Evolutionary conservation across 1,140 invertebrate genomes (phyloP).

Genomic region (Nomia melanderi): DNA sequence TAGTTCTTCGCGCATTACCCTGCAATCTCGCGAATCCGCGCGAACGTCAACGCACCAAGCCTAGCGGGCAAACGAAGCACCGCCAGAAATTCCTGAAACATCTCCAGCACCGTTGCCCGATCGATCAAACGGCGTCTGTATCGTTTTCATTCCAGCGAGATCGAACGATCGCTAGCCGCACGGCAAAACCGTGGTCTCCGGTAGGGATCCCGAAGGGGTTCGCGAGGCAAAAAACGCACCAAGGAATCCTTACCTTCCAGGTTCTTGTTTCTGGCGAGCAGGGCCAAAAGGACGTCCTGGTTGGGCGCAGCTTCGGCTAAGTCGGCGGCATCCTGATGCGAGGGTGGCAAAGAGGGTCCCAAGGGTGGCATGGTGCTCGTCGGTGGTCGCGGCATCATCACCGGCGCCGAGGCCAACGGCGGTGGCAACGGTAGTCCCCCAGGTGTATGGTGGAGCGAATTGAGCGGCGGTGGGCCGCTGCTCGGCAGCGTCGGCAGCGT

Average conservation of each 20-base stretch:
- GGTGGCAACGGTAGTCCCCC: conserved; percentile 77
- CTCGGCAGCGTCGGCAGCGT: conserved; percentile 54
- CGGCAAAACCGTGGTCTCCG: neutral
- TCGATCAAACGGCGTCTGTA: neutral
- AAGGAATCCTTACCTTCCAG: conserved; percentile 88
- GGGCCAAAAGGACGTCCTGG: conserved; percentile 90
- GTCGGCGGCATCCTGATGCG: conserved; percentile 73
- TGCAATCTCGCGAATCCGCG: too few species aligned
- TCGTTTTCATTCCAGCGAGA: neutral
- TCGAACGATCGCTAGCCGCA: neutral
- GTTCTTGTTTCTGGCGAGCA: conserved; percentile 92
- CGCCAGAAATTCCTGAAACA: neutral
- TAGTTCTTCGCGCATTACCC: too few species aligned
- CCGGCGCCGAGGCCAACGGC: conserved; percentile 75
- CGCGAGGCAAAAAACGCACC: neutral
- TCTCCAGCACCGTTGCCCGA: neutral
- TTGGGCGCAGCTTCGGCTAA: conserved; percentile 82
- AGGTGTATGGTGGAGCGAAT: conserved; percentile 65
- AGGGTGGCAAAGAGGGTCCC: conserved; percentile 71
- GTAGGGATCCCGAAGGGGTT: neutral
- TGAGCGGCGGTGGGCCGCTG: conserved; percentile 65
- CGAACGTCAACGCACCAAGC: too few species aligned
- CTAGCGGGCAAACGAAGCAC: neutral
- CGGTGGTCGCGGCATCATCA: conserved; percentile 82
- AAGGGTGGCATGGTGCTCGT: conserved; percentile 76